Base-by-base conservation (phyloP, 2,797 vertebrate species). In the Pseudochromis fuscus region DNA sequence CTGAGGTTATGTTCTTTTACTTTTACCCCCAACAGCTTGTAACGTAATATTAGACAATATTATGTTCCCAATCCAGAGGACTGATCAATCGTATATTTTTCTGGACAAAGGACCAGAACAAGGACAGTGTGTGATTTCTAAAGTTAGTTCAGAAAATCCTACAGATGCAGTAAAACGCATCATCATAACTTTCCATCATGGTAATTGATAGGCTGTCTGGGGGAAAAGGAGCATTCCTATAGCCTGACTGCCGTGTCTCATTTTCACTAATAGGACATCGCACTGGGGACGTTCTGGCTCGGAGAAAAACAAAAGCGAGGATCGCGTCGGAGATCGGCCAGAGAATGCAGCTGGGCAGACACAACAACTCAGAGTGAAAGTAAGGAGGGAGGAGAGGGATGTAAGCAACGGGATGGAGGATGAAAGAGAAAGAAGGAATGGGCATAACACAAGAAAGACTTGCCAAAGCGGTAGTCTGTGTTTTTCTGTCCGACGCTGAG, bases 191-290 rank as follows among this genome's bases (percentile, higher is more conserved):
- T 88, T 87, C 84, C 85, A 82, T 86, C 77, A 79, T 16, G 62
- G 86, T 86, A 87, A 91, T 74, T 72, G 82, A 88, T 88, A 82
- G 79, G 81, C 79, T 76, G 85, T 91, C 85, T 87, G 79, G 84
- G 74, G 68, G 59, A 48, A 86, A 57, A 75, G 63, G 42, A 87
- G 79, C 88, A 85, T 90, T 91, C 87, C 72, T 85, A 37, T 9
- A 85, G 83, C 67, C 77, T 79, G 85, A 89, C 76, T 89, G 79
- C 71, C 55, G 37, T 25, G 79, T 89, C 89, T 91, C 83, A 81
- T 83, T 86, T 87, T 79, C 78, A 77, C 79, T 81, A 85, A 90
- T 81, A 78, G 81, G 79, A 86, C 72, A 75, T 72, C 16, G 19
- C 63, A 45, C 23, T 12, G 38, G 64, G 48, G 72, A 72, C 65